phyloP scores from a whole-genome alignment of 2,888 invertebrate species.

The Laothoe populi region DNA sequence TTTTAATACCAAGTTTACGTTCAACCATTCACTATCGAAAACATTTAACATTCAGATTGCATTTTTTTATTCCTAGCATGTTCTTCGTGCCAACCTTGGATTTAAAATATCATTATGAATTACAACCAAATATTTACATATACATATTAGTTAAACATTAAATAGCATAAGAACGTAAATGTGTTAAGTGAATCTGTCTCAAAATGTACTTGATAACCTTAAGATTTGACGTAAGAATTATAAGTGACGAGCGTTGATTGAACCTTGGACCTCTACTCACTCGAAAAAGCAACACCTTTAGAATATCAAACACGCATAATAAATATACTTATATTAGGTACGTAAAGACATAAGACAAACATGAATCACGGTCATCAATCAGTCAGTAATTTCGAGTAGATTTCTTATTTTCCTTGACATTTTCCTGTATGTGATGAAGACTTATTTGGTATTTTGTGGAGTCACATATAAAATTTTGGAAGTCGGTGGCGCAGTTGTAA shows the following conservation, averaged over 20 bases:
- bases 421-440: neutral
- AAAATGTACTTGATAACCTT: constrained; percentile 3
- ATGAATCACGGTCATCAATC: neutral
- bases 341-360: neutral
- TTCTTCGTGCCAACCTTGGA: too few species aligned
- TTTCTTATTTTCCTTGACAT: neutral
- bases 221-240: neutral
- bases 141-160: neutral
- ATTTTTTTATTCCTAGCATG: too few species aligned
- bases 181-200: neutral
- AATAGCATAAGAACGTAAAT: neutral
- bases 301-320: neutral
- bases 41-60: too few species aligned
- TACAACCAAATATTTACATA: neutral
- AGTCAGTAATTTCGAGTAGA: neutral
- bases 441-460: neutral
- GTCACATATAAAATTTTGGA: neutral
- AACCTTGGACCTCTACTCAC: constrained; percentile 1
- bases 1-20: too few species aligned
- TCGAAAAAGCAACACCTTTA: neutral
- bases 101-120: too few species aligned
- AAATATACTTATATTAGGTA: too few species aligned
- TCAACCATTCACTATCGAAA: too few species aligned
- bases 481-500: neutral
- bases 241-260: neutral